Conservation (phyloP, 2,888 invertebrate species). For the Rotaria sp. region DNA sequence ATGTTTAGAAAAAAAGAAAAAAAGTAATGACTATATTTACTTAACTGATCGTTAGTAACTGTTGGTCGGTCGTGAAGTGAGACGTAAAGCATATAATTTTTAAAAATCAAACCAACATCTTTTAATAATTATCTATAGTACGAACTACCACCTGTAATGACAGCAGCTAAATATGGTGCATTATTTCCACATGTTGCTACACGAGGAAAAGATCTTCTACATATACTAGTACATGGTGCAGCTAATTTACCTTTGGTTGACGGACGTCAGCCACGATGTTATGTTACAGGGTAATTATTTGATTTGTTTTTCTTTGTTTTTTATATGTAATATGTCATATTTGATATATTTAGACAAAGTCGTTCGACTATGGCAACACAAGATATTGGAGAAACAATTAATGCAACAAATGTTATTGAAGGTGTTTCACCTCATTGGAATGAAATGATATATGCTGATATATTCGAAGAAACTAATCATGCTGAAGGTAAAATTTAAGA, state of each 20-base stretch:
- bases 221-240: conserved; percentile 49
- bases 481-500: conserved; percentile 45
- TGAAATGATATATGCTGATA: conserved; percentile 46
- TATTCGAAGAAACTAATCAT: conserved; percentile 44
- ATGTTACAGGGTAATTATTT: conserved; percentile 34
- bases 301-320: conserved; percentile 43
- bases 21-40: neutral
- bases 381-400: conserved; percentile 31
- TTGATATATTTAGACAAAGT: neutral
- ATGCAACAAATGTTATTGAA: conserved; percentile 35
- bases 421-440: conserved; percentile 48
- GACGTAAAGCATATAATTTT: neutral
- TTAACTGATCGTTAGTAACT: neutral
- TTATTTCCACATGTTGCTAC: conserved; percentile 45
- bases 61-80: conserved; percentile 4
- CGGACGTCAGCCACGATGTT: conserved; percentile 44
- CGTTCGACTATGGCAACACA: neutral
- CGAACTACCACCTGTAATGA: neutral
- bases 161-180: neutral
- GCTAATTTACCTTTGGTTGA: conserved; percentile 46
- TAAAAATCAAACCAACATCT: neutral
- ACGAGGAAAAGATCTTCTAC: conserved; percentile 47
- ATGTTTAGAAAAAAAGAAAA: neutral
- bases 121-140: neutral
- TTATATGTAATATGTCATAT: neutral